phyloP scores from a whole-genome alignment of 2,113 vertebrate species.

The Pristiophorus japonicus region DNA sequence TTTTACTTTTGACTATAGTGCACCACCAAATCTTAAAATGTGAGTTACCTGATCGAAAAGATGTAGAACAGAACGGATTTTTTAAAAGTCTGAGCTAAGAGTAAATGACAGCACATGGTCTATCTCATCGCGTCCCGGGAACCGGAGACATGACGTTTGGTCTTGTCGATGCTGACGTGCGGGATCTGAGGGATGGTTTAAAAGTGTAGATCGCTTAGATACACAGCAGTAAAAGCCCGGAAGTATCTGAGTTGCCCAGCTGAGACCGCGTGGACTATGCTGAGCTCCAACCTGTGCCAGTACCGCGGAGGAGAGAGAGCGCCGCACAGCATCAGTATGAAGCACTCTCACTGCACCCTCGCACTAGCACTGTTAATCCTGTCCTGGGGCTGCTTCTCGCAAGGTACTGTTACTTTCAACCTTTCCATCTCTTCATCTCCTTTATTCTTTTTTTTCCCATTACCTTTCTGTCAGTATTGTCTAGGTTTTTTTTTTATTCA shows the following conservation, averaged over 20 bases:
- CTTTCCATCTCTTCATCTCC: not conserved
- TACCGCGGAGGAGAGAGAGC: conserved; percentile 41
- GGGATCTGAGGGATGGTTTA: not conserved
- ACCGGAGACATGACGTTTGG: not conserved
- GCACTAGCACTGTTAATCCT: conserved; percentile 48
- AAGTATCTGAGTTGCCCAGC: not conserved
- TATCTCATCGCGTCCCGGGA: not conserved
- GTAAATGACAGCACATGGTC: not conserved
- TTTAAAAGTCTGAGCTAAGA: not conserved
- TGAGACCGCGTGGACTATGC: conserved; percentile 30
- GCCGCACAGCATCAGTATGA: conserved; percentile 44
- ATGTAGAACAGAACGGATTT: not conserved
- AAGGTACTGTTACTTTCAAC: not conserved
- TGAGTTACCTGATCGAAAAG: not conserved
- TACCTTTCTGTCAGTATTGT: not conserved
- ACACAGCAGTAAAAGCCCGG: not conserved
- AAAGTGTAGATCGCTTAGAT: not conserved
- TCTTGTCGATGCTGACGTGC: not conserved
- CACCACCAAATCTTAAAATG: not conserved
- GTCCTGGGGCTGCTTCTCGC: conserved; percentile 44
- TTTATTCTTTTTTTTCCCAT: not conserved
- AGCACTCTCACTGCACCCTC: conserved; percentile 14
- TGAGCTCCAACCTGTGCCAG: conserved; percentile 49
- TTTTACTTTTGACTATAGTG: not conserved
- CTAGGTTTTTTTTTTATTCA: not conserved